Evolutionary conservation across 2,797 vertebrate genomes (phyloP).

Genomic region (Sebastes oblongus): DNA sequence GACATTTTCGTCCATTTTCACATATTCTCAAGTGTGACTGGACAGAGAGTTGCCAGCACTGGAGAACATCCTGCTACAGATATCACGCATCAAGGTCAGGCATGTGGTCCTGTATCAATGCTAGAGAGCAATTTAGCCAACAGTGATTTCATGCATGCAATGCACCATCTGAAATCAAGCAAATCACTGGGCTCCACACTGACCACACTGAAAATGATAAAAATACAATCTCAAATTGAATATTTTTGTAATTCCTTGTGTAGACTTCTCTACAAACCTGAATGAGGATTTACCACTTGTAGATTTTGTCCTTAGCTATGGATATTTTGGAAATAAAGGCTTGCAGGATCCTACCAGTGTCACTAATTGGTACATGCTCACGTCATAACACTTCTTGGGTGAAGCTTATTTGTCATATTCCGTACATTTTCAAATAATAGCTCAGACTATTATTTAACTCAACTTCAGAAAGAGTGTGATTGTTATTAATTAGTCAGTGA

Average conservation of each 20-base stretch:
- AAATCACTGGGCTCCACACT: neutral
- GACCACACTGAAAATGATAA: neutral
- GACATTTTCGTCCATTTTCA: conserved; percentile 15
- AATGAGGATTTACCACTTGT: neutral
- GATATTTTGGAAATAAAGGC: neutral
- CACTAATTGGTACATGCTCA: neutral
- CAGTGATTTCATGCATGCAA: neutral
- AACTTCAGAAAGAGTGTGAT: neutral
- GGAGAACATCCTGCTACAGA: neutral
- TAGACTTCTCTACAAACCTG: neutral
- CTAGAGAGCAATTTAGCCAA: neutral
- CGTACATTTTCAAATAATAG: neutral
- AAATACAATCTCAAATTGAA: neutral
- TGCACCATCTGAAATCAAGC: neutral
- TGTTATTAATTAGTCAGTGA: neutral
- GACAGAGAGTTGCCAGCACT: neutral
- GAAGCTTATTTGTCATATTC: neutral
- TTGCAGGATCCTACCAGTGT: neutral
- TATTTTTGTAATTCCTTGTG: too few species aligned
- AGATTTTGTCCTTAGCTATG: neutral
- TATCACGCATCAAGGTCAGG: neutral
- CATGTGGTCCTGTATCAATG: neutral
- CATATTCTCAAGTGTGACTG: conserved; percentile 4
- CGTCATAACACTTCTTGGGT: neutral
- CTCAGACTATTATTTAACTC: neutral